Evolutionary conservation across 2,888 invertebrate genomes (phyloP), one percentile per base, ranked within the genome.

Genomic region (Gandaritis pyraliata): DNA sequence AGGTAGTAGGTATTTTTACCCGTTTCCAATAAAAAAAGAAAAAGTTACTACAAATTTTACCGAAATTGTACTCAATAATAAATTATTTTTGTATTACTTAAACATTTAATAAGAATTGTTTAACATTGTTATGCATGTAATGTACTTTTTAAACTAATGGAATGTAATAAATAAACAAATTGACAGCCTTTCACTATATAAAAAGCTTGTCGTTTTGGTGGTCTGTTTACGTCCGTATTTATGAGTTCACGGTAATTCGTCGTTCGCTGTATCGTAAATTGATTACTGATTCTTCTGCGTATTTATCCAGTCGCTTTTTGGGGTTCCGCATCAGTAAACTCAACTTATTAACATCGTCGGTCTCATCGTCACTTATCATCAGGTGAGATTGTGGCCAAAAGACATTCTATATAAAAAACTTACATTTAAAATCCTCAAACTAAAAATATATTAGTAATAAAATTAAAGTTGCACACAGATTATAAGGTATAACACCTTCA

Each of bases 231-330:
- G 62, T 64, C 55, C 51, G 64, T 71, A 77, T 78, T 75, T 73
- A 77, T 73, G 68, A 72, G 72, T 77, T 77, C 75, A 52, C 51
- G 49, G 75, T 76, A 78, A 66, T 61, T 61, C 64, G 60, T 67
- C 63, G 65, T 64, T 64, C 33, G 47, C 49, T 48, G 64, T 53
- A 68, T 68, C 73, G 69, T 64, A 64, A 70, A 70, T 79, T 74
- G 73, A 79, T 76, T 72, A 70, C 66, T 72, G 66, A 64, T 73
- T 73, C 69, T 71, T 72, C 66, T 66, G 36, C 39, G 73, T 72
- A 77, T 74, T 70, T 73, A 73, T 72, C 66, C 59, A 51, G 60
- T 54, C 61, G 46, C 48, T 56, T 56, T 71, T 71, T 71, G 68
- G 65, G 43, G 46, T 55, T 56, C 63, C 38, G 12, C 48, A 38